phyloP scores from a whole-genome alignment of 2,113 vertebrate genomes.

The Myiozetetes cayanensis region DNA sequence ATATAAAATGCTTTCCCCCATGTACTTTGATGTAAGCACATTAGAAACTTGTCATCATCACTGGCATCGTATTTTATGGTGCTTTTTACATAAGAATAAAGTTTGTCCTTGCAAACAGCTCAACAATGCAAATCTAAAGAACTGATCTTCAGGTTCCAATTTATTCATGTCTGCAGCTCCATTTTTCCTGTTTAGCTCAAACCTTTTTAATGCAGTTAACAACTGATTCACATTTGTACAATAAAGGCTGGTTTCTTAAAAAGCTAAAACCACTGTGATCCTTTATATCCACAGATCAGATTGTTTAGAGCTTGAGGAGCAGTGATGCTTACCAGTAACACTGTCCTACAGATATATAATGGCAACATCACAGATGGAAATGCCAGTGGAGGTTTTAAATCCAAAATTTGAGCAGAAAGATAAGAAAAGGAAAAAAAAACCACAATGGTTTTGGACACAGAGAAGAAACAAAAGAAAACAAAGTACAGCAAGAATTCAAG shows the following conservation, averaged over 20 bases:
- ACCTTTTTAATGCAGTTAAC: neutral
- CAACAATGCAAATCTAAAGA: neutral
- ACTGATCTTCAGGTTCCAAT: neutral
- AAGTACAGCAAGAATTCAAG: neutral
- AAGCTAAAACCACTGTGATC: neutral
- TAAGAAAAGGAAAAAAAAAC: neutral
- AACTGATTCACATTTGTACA: neutral
- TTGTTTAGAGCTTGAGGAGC: neutral
- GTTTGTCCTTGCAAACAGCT: neutral
- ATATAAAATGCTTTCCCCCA: neutral
- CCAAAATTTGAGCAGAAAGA: neutral
- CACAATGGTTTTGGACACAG: neutral
- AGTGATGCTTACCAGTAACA: neutral
- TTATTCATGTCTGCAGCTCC: neutral
- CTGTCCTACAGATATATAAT: neutral
- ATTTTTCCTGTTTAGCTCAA: neutral
- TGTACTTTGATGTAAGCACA: neutral
- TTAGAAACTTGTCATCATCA: neutral
- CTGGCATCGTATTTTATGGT: neutral
- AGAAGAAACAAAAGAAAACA: neutral
- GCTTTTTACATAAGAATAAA: neutral
- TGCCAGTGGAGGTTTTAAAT: neutral
- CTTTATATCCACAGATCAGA: neutral
- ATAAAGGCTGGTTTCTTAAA: neutral
- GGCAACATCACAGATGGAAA: neutral